phyloP scores from a whole-genome alignment of 1,140 invertebrate genomes.

The Dreissena rostriformis region DNA sequence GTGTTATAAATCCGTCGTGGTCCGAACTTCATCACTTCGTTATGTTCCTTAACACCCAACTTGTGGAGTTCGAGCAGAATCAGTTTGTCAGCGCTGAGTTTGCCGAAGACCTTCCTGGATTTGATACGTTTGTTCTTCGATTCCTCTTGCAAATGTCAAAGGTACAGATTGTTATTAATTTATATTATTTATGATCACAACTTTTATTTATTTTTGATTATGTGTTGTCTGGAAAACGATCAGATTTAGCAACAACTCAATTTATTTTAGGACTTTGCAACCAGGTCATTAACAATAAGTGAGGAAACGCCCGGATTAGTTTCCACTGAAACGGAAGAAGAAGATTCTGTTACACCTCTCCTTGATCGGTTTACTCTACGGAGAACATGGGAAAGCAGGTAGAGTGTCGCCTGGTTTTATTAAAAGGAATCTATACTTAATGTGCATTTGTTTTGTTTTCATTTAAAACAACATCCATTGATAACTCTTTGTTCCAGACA shows the following conservation, averaged over 20 bases:
- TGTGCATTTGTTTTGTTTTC: too few species aligned
- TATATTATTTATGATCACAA: too few species aligned
- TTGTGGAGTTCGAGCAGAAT: conserved; percentile 62
- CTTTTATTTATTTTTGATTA: too few species aligned
- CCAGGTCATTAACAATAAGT: conserved; percentile 75
- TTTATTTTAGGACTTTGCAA: conserved; percentile 74
- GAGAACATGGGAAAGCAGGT: conserved; percentile 75
- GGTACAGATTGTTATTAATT: conserved; percentile 59
- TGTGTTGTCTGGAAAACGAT: too few species aligned
- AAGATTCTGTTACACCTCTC: conserved; percentile 12
- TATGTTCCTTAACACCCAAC: conserved; percentile 69
- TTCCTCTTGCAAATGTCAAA: conserved; percentile 79
- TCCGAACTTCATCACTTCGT: conserved; percentile 71
- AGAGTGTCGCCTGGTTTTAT: too few species aligned
- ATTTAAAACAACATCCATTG: too few species aligned
- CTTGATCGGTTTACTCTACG: conserved; percentile 66
- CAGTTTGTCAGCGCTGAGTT: conserved; percentile 57
- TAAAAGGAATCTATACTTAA: too few species aligned
- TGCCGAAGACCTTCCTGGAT: conserved; percentile 65
- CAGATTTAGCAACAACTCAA: too few species aligned
- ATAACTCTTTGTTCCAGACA: too few species aligned
- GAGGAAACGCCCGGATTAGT: conserved; percentile 67
- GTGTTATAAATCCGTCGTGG: conserved; percentile 71
- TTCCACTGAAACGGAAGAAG: too few species aligned
- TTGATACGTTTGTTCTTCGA: conserved; percentile 68